Base-by-base conservation (phyloP, 2,797 vertebrate species). In the Lacerta bilineata region DNA sequence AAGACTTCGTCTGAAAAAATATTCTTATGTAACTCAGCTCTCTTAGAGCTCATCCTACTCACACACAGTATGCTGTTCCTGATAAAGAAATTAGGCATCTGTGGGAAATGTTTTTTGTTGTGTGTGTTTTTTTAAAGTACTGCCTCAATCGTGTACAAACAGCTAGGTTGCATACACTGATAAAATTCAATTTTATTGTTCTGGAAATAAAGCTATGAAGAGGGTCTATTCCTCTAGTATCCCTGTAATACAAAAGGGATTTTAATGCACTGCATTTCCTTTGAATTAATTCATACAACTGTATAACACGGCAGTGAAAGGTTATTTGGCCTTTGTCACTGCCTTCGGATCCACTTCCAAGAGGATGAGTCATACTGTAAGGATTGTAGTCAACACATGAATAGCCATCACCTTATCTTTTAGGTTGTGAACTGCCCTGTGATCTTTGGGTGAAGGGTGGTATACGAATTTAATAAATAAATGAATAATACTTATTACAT, bases 1-100 rank as follows among this genome's bases (percentile, higher is more conserved):
- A 43, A 55, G 13, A 55, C 4, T 13, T 55, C 50, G 55, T 50
- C 89, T 29, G 89, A 55, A 90, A 90, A 81, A 41, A 69, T 0
- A 59, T 5, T 61, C 1, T 95, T 94, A 89, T 84, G 69, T 93
- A 95, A 95, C 89, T 85, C n/a, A 69, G 77, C 33, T 90, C 66
- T 85, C 17, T 64, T 33, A 4, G 72, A 90, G 83, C 61, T 3
- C 80, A 89, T 93, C 90, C 85, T 0, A 0, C 25, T 90, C 85
- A 18, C 75, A 80, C 86, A 0, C 33, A 88, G 68, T 85, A 46
- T 0, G 0, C 66, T 59, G 55, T 2, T 69, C n/a, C 29, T 94
- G 83, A 89, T 86, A 27, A 36, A 80, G 69, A 0, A 89, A 91
- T 0, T 25, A 71, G 66, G 18, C 46, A 59, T 2, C 75, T 61